Conservation (phyloP, 2,797 vertebrate species). For the Prionace glauca region DNA sequence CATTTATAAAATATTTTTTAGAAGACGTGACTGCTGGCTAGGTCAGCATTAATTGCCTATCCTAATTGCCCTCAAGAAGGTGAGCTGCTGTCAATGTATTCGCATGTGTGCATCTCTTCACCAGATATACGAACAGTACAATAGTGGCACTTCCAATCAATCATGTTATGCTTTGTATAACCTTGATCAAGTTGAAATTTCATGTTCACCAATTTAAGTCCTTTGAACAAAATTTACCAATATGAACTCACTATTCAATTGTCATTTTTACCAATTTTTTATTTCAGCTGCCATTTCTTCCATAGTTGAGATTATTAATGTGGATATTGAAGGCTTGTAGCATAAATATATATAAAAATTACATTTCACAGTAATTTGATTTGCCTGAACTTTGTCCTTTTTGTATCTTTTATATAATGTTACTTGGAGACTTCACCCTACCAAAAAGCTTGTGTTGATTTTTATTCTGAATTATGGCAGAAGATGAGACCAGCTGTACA, state of each 20-base stretch:
- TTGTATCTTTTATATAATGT: background rate
- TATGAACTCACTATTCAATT: background rate
- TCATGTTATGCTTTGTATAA: background rate
- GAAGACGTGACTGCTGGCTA: too few species aligned
- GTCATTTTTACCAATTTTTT: background rate
- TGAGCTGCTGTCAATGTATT: too few species aligned
- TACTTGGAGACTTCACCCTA: background rate
- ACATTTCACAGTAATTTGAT: background rate
- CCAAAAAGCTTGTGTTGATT: background rate
- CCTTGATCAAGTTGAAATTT: background rate
- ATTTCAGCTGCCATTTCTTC: background rate
- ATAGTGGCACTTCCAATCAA: background rate
- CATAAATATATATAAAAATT: background rate
- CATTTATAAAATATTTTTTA: too few species aligned
- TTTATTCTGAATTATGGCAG: background rate
- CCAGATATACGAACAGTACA: background rate
- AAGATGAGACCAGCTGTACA: background rate
- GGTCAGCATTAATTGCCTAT: too few species aligned
- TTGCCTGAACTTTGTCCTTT: background rate
- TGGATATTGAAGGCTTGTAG: background rate
- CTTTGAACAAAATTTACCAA: background rate
- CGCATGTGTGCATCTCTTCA: too few species aligned
- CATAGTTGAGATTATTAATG: background rate
- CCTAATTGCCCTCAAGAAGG: too few species aligned
- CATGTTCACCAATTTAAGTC: background rate